Base-by-base conservation (phyloP, 2,888 invertebrate species). In the Drosophila neonasuta region DNA sequence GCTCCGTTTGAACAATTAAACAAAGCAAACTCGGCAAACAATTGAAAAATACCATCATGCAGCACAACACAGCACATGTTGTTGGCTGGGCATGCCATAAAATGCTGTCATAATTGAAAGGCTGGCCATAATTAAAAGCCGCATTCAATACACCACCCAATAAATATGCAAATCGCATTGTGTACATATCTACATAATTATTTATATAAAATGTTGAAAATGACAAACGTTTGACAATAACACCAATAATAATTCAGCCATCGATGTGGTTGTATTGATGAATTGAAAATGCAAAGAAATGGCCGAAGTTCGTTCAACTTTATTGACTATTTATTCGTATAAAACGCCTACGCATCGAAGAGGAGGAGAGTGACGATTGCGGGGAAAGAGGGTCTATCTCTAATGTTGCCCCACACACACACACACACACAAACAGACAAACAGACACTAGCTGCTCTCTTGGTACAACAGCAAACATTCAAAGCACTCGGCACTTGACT, bases 261-360 rank as follows among this genome's bases (percentile, higher is more conserved):
- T 62, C 34, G 51, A 29, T 71, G 24, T 24, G 56, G 50, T 36
- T 50, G 46, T 63, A 78, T 78, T 79, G 77, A 77, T 66, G 29
- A 62, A 51, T 57, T 57, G 57, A 59, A 59, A 71, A 61, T 46
- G 32, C 30, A 17, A 39, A 65, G 36, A 63, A 62, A 67, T 74
- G 56, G 52, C 59, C 62, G 51, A 68, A 71, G 83, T 86, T 83
- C 83, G 86, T 84, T 84, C 81, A 83, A 84, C 83, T 59, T 59
- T 56, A 58, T 58, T 34, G 51, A 41, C 55, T 55, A 49, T 34
- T 10, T 34, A 32, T 32, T 17, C 17, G n/a, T 68, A 24, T 24
- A 57, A 70, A 61, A 71, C 69, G 72, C 82, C 85, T 55, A 79
- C 80, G 68, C 71, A 76, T 3, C 13, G 39, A 4, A 34, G 34